These are phyloP conservation scores for Noctua janthina DNA, from an alignment of 2,888 invertebrate genomes.

Conservation along the genomic window DNA sequence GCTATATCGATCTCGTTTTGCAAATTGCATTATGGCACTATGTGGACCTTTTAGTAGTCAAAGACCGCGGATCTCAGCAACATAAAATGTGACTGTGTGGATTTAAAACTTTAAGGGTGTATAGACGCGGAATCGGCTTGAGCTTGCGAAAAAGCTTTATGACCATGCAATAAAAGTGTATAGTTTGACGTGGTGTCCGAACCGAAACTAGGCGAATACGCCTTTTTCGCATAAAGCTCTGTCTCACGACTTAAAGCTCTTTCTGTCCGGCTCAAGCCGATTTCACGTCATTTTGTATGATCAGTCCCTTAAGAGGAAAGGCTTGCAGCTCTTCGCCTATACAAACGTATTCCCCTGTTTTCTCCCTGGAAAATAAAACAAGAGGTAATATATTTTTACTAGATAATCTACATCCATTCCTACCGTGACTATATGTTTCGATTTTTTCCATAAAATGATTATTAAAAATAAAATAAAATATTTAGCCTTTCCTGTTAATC, in stretches of 20 bases:
- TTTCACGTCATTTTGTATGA: too few species aligned
- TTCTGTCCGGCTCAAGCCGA: too few species aligned
- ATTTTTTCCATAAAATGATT: too few species aligned
- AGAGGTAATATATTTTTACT: too few species aligned
- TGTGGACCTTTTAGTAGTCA: not conserved
- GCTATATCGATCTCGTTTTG: not conserved
- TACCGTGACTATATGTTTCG: too few species aligned
- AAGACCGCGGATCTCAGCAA: not conserved
- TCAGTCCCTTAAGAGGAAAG: too few species aligned
- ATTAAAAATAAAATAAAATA: not conserved
- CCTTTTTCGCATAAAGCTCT: not conserved
- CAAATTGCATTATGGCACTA: constrained; percentile 17
- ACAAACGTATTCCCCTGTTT: too few species aligned
- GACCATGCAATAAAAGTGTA: not conserved
- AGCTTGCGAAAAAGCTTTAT: not conserved
- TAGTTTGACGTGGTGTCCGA: not conserved
- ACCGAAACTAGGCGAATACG: not conserved
- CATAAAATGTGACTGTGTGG: not conserved
- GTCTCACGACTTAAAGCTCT: too few species aligned
- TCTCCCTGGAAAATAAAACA: too few species aligned
- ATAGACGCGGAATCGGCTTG: not conserved
- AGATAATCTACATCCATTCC: too few species aligned
- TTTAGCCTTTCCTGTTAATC: not conserved
- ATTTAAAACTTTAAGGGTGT: not conserved
- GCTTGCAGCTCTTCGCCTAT: too few species aligned